Percentiles rank a stretch among this genome's conserved stretches.
Evolutionary conservation across 2,113 vertebrate species (phyloP).

Genomic region (Actenoides hombroni): DNA sequence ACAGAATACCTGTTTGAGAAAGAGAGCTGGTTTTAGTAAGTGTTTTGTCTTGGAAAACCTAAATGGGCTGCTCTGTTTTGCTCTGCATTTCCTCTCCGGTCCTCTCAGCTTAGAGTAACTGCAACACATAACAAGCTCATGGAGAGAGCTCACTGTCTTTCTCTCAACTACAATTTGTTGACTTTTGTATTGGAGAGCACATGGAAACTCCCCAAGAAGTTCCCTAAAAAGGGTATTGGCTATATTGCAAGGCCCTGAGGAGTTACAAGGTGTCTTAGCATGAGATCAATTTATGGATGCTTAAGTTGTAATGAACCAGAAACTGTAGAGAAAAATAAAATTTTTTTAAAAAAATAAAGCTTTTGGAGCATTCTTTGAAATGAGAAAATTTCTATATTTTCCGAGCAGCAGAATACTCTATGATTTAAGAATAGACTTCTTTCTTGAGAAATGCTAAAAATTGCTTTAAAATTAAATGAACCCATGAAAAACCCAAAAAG

Average conservation of each 20-base stretch:
- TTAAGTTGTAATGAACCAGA: constrained; percentile 36
- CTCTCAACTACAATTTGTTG: neutral
- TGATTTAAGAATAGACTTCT: neutral
- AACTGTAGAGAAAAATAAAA: neutral
- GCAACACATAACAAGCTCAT: neutral
- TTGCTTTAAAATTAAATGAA: neutral
- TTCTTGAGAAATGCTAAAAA: neutral
- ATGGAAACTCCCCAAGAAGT: neutral
- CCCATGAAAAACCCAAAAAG: neutral
- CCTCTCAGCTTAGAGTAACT: neutral
- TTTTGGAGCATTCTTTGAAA: neutral
- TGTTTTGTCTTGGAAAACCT: neutral
- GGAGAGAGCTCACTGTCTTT: neutral
- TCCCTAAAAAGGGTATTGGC: neutral
- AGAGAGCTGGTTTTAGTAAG: neutral
- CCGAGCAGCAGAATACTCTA: neutral
- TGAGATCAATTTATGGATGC: constrained; percentile 17
- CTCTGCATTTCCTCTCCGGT: neutral
- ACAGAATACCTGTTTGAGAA: neutral
- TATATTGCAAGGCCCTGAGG: neutral
- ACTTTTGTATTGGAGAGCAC: neutral
- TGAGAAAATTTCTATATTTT: neutral
- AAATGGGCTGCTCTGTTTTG: neutral
- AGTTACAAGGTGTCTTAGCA: constrained; percentile 3
- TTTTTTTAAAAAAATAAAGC: neutral